phyloP scores from a whole-genome alignment of 23 tunicate genomes.

The Diplosoma virens region DNA sequence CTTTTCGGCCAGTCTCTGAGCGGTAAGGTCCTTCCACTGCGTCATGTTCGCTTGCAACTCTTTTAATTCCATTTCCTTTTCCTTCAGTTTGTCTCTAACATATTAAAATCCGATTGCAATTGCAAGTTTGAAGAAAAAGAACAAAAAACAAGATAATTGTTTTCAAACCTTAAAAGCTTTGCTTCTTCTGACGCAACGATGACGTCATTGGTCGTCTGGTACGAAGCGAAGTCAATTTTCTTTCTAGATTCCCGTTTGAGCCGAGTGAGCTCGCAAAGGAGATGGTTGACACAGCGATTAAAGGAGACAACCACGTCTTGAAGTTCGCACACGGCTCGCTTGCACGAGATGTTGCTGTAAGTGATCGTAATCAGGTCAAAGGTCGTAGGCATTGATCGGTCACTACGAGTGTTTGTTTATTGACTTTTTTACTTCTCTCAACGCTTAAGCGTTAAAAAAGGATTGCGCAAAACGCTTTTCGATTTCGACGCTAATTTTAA shows the following conservation, averaged over 20 bases:
- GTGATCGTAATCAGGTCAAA: too few relatives aligned
- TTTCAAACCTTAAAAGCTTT: slow-evolving; percentile 9
- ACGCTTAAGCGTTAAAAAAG: too few relatives aligned
- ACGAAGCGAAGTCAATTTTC: not conserved
- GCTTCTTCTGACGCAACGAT: slow-evolving; percentile 27
- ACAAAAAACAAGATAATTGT: not conserved
- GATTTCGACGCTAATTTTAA: too few relatives aligned
- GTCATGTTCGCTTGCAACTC: slow-evolving; percentile 53
- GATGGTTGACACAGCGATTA: slow-evolving; percentile 11
- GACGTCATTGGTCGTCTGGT: slow-evolving; percentile 29
- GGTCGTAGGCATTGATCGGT: too few relatives aligned
- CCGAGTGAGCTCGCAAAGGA: slow-evolving; percentile 19
- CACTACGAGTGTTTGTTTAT: too few relatives aligned
- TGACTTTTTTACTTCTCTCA: too few relatives aligned
- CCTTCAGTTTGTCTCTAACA: slow-evolving; percentile 43
- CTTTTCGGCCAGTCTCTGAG: slow-evolving; percentile 59
- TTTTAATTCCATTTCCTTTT: slow-evolving; percentile 51
- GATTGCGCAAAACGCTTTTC: too few relatives aligned
- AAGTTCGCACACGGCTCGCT: slow-evolving; percentile 33
- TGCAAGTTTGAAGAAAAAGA: too few relatives aligned
- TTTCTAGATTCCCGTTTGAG: slow-evolving; percentile 16
- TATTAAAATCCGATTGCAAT: not conserved
- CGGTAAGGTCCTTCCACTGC: slow-evolving; percentile 75
- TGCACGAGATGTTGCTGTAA: not conserved
- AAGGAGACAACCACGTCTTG: slow-evolving; percentile 31